Base-by-base conservation (phyloP, 2,113 vertebrate species). In the Mobula hypostoma region DNA sequence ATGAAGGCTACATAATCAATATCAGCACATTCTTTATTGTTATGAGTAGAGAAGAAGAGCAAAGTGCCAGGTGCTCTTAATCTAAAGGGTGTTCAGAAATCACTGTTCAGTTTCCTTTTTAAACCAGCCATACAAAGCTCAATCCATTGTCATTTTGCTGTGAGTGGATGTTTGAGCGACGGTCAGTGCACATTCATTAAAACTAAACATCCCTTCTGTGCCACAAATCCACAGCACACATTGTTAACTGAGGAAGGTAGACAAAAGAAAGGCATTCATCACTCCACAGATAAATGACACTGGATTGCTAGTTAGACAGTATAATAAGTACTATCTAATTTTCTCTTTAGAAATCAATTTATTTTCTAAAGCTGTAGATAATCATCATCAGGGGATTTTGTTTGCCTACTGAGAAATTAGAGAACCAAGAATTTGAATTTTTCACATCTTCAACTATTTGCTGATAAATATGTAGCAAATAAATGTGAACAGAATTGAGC, bases 321-420 rank as follows among this genome's bases (percentile, higher is more conserved):
- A 95, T 97, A 97, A 97, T 97, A 97, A 97, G 96, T 95, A 96
- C 95, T 95, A 96, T 97, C 96, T 97, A 96, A 97, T 97, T 97
- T 97, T 97, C 96, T 97, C 96, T 97, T 97, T 96, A 94, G 36
- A 97, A 88, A 97, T 97, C 96, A 97, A 97, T 97, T 98, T 97
- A 97, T 96, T 96, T 96, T 97, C 97, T 96, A 97, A 96, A 97
- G 96, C 95, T 94, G 94, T 85, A 94, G 95, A 96, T 96, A 95
- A 95, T 96, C 95, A 95, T 96, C 96, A 96, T 97, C 96, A 96
- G 96, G 97, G 96, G 96, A 96, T 94, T 94, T 95, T 94, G 95
- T 96, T 97, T 97, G 96, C 95, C 96, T 94, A 0, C 93, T 95
- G 95, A 97, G 96, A 96, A 97, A 97, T 97, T 96, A 96, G 80